Base-by-base conservation (phyloP, 2,113 vertebrate genomes). In the Ictalurus furcatus region DNA sequence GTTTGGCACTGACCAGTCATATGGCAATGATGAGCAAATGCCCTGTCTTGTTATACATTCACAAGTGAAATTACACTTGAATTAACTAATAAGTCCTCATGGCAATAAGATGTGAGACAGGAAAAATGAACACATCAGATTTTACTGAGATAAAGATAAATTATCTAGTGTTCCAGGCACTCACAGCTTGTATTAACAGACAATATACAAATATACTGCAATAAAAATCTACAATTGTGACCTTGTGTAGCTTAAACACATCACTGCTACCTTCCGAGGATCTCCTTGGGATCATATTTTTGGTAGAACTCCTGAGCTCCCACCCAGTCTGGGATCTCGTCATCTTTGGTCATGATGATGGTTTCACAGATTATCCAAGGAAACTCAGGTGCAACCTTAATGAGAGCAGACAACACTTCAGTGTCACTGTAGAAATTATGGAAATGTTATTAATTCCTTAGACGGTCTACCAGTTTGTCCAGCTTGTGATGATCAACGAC, bases 201-300 rank as follows among this genome's bases (percentile, higher is more conserved):
- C 6, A 71, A 21, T 37, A 40, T 40, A 74, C 16, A 76, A 23
- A 48, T 6, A 78, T 14, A 21, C 16, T 0, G 2, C 81, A 40
- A 34, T 25, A 63, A 21, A 40, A 84, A 84, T 25, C 58, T 40
- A 37, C 7, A 84, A 14, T 28, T 63, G 17, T 58, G 30, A 3
- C 25, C n/a, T 59, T 16, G 6, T 28, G 56, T 30, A 40, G 13
- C 61, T 48, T 8, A 59, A 61, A 71, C 80, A 90, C 78, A 63
- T 37, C 52, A 61, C 87, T 90, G 90, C 23, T 94, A 96, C 96
- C 96, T 95, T 93, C 95, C 95, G 69, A 96, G 94, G 89, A 99
- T 91, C 93, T 99, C 98, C 93, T 99, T 99, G 0, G 98, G 96
- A 17, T 99, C 98, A 85, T 99, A 99, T 90, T 98, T 99, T 89